phyloP scores from a whole-genome alignment of 2,113 vertebrate genomes.

The Lipotes vexillifer region DNA sequence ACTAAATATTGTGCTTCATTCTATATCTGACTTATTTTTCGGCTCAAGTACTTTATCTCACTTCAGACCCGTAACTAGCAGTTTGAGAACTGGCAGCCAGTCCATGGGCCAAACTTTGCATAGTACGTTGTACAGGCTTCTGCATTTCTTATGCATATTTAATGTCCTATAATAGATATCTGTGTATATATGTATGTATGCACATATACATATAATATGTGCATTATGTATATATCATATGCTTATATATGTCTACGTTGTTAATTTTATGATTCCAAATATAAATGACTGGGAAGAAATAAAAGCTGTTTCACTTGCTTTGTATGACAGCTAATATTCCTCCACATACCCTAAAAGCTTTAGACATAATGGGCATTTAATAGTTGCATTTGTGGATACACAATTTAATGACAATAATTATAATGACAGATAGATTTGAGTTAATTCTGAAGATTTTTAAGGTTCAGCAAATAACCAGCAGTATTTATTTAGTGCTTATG shows the following conservation, averaged over 20 bases:
- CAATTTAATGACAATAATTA: not conserved
- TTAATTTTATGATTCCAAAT: not conserved
- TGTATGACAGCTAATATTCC: not conserved
- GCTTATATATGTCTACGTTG: not conserved
- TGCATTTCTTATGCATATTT: not conserved
- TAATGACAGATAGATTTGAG: not conserved
- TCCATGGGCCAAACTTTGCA: not conserved
- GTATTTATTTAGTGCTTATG: not conserved
- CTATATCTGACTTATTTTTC: not conserved
- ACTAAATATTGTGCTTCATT: not conserved
- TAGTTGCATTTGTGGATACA: not conserved
- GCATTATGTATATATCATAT: not conserved
- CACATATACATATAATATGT: not conserved
- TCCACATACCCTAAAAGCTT: not conserved
- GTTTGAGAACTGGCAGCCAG: not conserved
- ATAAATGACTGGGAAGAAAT: not conserved
- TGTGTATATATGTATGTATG: not conserved
- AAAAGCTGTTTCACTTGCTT: not conserved
- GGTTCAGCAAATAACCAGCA: not conserved
- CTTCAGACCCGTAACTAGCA: not conserved
- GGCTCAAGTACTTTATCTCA: not conserved
- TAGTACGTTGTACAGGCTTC: not conserved
- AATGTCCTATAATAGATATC: not conserved
- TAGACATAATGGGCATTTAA: not conserved
- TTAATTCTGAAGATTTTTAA: not conserved